A percentile compares a stretch with the other conserved stretches of the same genome.
phyloP scores from a whole-genome alignment of 2,113 vertebrate genomes.

The Leptocoma aspasia region DNA sequence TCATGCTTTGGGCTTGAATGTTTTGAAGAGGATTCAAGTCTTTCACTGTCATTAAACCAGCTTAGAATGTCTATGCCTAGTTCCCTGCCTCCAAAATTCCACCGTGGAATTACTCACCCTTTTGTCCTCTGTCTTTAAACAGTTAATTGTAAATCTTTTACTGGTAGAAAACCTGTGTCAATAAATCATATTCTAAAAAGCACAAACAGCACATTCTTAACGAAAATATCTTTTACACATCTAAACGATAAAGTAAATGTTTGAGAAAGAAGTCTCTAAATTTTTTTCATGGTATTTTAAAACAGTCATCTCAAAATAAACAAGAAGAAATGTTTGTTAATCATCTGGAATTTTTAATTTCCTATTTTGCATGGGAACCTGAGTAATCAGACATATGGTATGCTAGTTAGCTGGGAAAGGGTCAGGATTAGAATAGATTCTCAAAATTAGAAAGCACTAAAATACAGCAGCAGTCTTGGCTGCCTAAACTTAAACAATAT shows the following conservation, averaged over 20 bases:
- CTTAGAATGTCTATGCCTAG: neutral
- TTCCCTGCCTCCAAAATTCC: fast-evolving
- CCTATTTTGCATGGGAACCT: constrained; percentile 64
- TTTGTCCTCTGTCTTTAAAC: neutral
- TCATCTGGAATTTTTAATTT: constrained; percentile 63
- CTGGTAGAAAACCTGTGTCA: neutral
- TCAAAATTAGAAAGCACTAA: constrained; percentile 37
- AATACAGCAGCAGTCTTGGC: constrained; percentile 11
- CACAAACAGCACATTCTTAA: neutral
- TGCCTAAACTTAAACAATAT: neutral
- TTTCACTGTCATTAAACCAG: neutral
- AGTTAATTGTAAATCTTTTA: neutral
- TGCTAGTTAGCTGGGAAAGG: constrained; percentile 55
- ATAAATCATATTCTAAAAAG: neutral
- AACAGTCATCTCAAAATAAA: constrained; percentile 58
- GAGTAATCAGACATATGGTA: constrained; percentile 56
- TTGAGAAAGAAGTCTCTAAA: neutral
- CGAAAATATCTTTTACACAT: neutral
- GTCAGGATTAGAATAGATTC: constrained; percentile 18
- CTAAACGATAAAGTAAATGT: neutral
- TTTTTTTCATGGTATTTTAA: neutral
- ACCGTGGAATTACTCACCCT: neutral
- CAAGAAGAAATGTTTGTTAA: constrained; percentile 46
- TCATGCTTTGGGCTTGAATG: neutral
- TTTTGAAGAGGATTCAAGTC: neutral